Evolutionary conservation across 1,140 invertebrate genomes (phyloP).

Genomic region (Solenopsis invicta): DNA sequence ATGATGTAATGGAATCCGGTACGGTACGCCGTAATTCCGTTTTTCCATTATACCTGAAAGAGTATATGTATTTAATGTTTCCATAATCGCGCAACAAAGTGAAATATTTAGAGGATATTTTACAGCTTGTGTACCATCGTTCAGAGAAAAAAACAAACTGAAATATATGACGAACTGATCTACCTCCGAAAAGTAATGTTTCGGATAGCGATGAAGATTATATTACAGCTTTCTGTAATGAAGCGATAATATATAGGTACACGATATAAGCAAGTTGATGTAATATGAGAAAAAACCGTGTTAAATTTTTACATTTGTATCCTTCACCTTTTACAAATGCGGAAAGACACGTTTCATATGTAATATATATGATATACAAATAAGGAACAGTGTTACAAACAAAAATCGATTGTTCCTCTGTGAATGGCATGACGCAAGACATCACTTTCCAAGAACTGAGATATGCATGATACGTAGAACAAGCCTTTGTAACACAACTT

Average conservation of each 20-base stretch:
- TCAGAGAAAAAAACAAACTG: constrained; percentile 11
- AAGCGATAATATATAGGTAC: constrained; percentile 18
- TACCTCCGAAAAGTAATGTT: constrained; percentile 24
- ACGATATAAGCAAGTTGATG: constrained; percentile 37
- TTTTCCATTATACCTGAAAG: constrained; percentile 87
- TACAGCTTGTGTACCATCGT: not conserved
- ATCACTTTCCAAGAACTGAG: not conserved
- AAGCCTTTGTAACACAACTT: constrained; percentile 38
- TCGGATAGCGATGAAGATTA: constrained; percentile 21
- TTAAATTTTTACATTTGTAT: constrained; percentile 9
- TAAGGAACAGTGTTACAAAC: constrained; percentile 6
- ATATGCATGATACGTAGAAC: constrained; percentile 11
- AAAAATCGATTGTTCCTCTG: not conserved
- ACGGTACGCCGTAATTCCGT: constrained; percentile 88
- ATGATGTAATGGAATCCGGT: constrained; percentile 97
- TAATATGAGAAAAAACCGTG: constrained; percentile 20
- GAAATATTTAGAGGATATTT: not conserved
- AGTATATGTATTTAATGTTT: constrained; percentile 25
- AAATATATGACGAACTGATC: constrained; percentile 18
- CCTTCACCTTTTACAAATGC: constrained; percentile 45
- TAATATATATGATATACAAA: not conserved
- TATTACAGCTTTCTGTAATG: not conserved
- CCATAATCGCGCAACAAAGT: not conserved
- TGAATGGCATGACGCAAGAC: constrained; percentile 34
- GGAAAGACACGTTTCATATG: constrained; percentile 13